Evolutionary conservation across 1,140 invertebrate genomes (phyloP).

Genomic region (Heterodera carotae): DNA sequence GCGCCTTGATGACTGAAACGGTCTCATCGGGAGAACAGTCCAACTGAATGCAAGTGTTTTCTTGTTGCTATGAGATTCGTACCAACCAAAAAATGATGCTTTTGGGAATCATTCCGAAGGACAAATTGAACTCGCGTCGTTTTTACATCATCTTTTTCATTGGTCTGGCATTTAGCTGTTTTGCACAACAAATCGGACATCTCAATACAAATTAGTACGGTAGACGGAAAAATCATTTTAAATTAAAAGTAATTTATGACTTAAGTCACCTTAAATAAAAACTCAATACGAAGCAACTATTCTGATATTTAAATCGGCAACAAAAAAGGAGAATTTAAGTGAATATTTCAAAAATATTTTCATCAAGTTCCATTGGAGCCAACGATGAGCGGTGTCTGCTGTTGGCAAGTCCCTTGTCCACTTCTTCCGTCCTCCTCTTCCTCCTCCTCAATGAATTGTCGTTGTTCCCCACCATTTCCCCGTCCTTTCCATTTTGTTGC

Average conservation of each 20-base stretch:
- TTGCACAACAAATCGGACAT: not conserved
- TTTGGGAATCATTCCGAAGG: not conserved
- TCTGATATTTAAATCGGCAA: not conserved
- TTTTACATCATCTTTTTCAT: not conserved
- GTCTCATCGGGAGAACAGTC: not conserved
- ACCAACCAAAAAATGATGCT: not conserved
- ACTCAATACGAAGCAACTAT: not conserved
- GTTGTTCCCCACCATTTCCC: not conserved
- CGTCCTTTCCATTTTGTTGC: not conserved
- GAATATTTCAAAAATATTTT: constrained; percentile 27
- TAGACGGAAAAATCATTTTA: not conserved
- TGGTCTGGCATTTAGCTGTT: not conserved
- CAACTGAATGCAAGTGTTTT: not conserved
- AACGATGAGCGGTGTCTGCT: not conserved
- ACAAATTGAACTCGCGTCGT: not conserved
- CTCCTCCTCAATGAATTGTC: not conserved
- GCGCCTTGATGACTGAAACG: not conserved
- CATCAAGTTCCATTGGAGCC: constrained; percentile 23
- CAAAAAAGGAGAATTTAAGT: not conserved
- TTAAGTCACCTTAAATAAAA: not conserved
- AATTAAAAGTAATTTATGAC: not conserved
- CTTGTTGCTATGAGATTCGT: not conserved
- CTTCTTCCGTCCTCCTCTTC: constrained; percentile 9
- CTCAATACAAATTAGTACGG: not conserved
- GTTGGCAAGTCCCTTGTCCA: not conserved